Conservation (phyloP, 2,888 invertebrate genomes). For the Cheilosia soror region DNA sequence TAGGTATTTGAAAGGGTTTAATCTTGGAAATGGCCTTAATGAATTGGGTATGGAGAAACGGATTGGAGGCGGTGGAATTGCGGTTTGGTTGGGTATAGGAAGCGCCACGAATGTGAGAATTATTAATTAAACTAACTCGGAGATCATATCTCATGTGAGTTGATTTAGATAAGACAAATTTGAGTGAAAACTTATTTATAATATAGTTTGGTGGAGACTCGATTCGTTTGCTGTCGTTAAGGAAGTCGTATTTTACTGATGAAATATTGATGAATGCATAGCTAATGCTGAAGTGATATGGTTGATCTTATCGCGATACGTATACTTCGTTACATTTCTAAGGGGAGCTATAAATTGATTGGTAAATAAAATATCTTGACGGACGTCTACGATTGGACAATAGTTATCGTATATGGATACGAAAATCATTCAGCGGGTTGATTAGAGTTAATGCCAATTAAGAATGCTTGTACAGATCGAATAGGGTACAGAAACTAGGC, state of each 20-base stretch:
- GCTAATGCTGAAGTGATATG: slow-evolving; percentile 46
- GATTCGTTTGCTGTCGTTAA: slow-evolving; percentile 35
- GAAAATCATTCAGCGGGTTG: slow-evolving; percentile 14
- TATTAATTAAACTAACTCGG: slow-evolving; percentile 43
- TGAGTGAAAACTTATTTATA: slow-evolving; percentile 1
- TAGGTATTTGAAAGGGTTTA: slow-evolving; percentile 28
- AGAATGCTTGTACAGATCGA: no score
- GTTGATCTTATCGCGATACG: slow-evolving; percentile 32
- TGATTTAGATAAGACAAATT: slow-evolving; percentile 16
- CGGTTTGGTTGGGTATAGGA: background rate
- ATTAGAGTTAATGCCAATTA: background rate
- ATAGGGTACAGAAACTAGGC: no score
- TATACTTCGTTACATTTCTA: no score
- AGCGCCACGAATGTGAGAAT: slow-evolving; percentile 7
- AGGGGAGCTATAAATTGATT: slow-evolving; percentile 26
- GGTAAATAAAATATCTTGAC: slow-evolving; percentile 40
- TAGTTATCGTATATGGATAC: background rate
- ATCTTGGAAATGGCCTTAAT: slow-evolving; percentile 55
- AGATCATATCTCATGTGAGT: slow-evolving; percentile 40
- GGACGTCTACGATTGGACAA: slow-evolving; percentile 2
- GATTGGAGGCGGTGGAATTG: slow-evolving; percentile 5
- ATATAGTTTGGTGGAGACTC: background rate
- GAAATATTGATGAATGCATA: slow-evolving; percentile 33
- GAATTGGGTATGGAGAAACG: slow-evolving; percentile 28
- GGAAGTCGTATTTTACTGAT: slow-evolving; percentile 58